A percentile compares a stretch with the other conserved stretches of the same genome.
Conservation (phyloP, 1,140 invertebrate species). For the Drosophila nebulosa region DNA sequence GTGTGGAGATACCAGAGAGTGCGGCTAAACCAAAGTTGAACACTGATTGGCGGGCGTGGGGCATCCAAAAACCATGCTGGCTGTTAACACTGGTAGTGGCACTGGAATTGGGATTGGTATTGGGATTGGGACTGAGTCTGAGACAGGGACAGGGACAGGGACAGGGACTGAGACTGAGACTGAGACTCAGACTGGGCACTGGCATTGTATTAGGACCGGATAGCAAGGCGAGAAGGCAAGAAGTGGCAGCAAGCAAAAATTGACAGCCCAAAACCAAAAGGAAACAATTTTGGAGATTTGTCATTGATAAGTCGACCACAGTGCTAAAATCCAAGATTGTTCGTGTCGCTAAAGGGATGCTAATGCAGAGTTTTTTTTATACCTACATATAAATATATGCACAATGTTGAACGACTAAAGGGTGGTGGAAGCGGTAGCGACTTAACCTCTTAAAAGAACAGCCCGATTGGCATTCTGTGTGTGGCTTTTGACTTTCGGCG, state of each 20-base stretch:
- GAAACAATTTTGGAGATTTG: slow-evolving; percentile 79
- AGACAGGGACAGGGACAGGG: too few relatives aligned
- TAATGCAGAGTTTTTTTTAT: slow-evolving; percentile 54
- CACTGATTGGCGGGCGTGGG: slow-evolving; percentile 13
- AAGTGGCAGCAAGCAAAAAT: slow-evolving; percentile 76
- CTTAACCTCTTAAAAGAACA: not conserved
- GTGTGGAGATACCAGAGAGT: slow-evolving; percentile 28
- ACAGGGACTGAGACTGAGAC: too few relatives aligned
- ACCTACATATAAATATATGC: slow-evolving; percentile 53
- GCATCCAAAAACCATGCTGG: slow-evolving; percentile 57
- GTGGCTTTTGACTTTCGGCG: slow-evolving; percentile 68
- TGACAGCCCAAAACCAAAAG: slow-evolving; percentile 66
- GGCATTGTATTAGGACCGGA: slow-evolving; percentile 32
- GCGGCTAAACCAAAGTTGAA: not conserved
- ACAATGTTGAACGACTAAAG: slow-evolving; percentile 34
- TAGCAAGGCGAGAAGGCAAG: slow-evolving; percentile 42
- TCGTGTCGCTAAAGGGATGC: slow-evolving; percentile 44
- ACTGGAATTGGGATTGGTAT: not conserved
- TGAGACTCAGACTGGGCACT: not conserved
- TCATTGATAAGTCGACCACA: slow-evolving; percentile 76
- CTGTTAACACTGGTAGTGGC: slow-evolving; percentile 45
- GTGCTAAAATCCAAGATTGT: slow-evolving; percentile 29
- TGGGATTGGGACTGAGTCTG: too few relatives aligned
- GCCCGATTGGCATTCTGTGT: slow-evolving; percentile 47
- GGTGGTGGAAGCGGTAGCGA: slow-evolving; percentile 20